Evolutionary conservation across 2,888 invertebrate species (phyloP).

Genomic region (Microctonus aethiopoides): DNA sequence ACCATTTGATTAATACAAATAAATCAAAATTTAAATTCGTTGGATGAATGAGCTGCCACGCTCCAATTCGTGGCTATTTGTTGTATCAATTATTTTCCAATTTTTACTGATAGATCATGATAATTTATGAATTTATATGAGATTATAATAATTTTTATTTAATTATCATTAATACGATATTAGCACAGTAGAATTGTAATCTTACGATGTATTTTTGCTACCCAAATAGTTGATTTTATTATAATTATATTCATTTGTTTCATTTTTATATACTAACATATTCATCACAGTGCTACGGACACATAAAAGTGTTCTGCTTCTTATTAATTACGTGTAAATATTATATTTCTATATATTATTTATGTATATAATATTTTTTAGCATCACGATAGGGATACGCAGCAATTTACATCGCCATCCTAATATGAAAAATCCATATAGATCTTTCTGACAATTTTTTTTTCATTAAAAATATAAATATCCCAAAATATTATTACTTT

Average conservation of each 20-base stretch:
- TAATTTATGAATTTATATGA: constrained; percentile 12
- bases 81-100: neutral
- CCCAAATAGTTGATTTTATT: constrained; percentile 54
- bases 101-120: constrained; percentile 19
- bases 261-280: constrained; percentile 58
- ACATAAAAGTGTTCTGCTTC: constrained; percentile 65
- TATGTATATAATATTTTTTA: constrained; percentile 13
- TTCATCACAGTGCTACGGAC: constrained; percentile 68
- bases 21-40: constrained; percentile 3
- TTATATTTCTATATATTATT: constrained; percentile 38
- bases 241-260: constrained; percentile 33
- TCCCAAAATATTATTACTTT: constrained; percentile 40
- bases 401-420: constrained; percentile 27
- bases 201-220: constrained; percentile 58
- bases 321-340: constrained; percentile 57
- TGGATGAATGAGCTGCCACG: neutral
- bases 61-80: neutral
- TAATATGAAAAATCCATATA: constrained; percentile 14
- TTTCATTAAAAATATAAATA: constrained; percentile 42
- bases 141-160: constrained; percentile 27
- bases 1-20: neutral
- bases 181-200: constrained; percentile 58
- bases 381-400: constrained; percentile 30
- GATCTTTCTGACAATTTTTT: constrained; percentile 33
- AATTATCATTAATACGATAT: constrained; percentile 54